A percentile compares a stretch with the other conserved stretches of the same genome.
These are phyloP conservation scores for Crenichthys baileyi DNA, from an alignment of 2,797 vertebrate species.

Conservation along the genomic window DNA sequence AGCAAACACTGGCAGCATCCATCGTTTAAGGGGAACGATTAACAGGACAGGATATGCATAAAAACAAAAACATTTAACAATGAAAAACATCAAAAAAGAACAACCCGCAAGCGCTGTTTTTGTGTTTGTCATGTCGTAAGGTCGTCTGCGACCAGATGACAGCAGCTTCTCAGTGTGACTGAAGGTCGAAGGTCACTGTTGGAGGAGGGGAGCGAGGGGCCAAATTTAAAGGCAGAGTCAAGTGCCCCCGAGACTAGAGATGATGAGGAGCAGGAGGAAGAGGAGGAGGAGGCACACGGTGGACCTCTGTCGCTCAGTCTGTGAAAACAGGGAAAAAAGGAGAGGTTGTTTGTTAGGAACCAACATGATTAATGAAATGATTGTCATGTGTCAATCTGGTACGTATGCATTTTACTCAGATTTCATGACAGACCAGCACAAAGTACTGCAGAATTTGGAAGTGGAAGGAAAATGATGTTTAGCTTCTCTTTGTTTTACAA, in stretches of 20 bases:
- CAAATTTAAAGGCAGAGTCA: slow-evolving; percentile 55
- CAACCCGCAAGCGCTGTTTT: slow-evolving; percentile 52
- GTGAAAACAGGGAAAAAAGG: slow-evolving; percentile 3
- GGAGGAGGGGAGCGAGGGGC: not conserved
- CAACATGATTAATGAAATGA: not conserved
- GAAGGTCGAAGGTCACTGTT: slow-evolving; percentile 57
- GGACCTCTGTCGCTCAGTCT: slow-evolving; percentile 60
- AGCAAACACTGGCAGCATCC: slow-evolving; percentile 44
- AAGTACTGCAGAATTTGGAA: not conserved
- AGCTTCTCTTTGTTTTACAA: not conserved
- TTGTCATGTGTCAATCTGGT: not conserved
- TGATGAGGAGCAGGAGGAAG: slow-evolving; percentile 40
- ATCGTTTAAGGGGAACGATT: slow-evolving; percentile 9
- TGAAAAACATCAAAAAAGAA: slow-evolving; percentile 47
- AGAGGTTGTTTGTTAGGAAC: not conserved
- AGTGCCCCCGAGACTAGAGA: slow-evolving; percentile 39
- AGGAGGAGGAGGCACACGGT: slow-evolving; percentile 13
- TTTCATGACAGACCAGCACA: not conserved
- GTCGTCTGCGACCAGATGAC: slow-evolving; percentile 46
- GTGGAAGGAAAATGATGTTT: not conserved
- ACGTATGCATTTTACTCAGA: not conserved
- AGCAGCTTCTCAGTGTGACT: slow-evolving; percentile 40
- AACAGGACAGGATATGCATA: slow-evolving; percentile 50
- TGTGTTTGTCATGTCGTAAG: slow-evolving; percentile 45
- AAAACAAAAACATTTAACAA: slow-evolving; percentile 51